Evolutionary conservation across 1,140 invertebrate species (phyloP).

Genomic region (Ceratina japonica): DNA sequence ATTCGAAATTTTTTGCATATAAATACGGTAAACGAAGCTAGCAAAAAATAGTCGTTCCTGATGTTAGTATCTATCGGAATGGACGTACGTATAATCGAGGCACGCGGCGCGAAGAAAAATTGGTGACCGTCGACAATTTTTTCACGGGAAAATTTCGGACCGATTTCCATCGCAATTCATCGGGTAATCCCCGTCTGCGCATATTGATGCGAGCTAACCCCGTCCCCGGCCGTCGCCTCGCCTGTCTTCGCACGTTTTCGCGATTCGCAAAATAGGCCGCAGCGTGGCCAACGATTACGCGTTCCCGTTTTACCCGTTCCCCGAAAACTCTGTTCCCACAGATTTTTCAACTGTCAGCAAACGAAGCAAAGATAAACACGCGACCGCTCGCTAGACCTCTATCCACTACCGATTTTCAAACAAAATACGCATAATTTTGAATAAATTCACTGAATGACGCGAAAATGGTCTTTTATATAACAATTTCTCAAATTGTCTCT

Average conservation of each 20-base stretch:
- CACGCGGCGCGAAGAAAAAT: neutral
- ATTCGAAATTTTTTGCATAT: too few relatives aligned
- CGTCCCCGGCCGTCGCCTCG: neutral
- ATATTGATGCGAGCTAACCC: slow-evolving; percentile 38
- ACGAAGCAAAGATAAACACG: slow-evolving; percentile 9
- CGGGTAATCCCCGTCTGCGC: slow-evolving; percentile 25
- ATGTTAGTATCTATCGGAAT: neutral
- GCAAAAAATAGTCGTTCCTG: neutral
- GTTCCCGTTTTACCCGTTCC: neutral
- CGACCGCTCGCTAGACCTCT: neutral
- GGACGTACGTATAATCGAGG: slow-evolving; percentile 1
- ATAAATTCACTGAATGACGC: too few relatives aligned
- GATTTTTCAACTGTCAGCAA: slow-evolving; percentile 14
- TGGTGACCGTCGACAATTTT: neutral
- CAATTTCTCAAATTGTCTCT: too few relatives aligned
- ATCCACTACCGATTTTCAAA: too few relatives aligned
- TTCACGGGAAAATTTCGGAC: slow-evolving; percentile 2
- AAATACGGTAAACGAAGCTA: too few relatives aligned
- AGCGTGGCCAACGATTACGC: neutral
- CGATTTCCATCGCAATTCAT: slow-evolving; percentile 25
- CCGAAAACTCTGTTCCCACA: slow-evolving; percentile 11
- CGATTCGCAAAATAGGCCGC: slow-evolving; percentile 19
- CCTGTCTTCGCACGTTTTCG: slow-evolving; percentile 22
- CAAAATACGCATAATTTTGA: too few relatives aligned
- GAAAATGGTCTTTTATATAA: too few relatives aligned